Base-by-base conservation (phyloP, 2,888 invertebrate genomes). In the Drosophila dives region DNA sequence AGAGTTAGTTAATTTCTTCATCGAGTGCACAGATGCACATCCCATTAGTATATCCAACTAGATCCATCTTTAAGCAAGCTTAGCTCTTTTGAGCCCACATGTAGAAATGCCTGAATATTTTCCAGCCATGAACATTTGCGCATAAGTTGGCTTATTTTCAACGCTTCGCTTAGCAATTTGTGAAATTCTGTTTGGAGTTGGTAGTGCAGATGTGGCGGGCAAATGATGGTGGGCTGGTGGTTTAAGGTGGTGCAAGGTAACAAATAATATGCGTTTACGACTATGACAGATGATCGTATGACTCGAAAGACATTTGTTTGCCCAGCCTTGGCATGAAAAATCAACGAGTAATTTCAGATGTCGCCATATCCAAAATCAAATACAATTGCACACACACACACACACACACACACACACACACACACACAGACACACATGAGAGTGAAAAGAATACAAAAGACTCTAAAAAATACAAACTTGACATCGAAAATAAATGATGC, bases 401-500 rank as follows among this genome's bases (percentile, higher is more conserved):
- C 42, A 42, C 38, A 64, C 56, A 72, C 60, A 29, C 8, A n/a
- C n/a, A n/a, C 23, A 54, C 12, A 53, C 51, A 26, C 26, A 49
- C 51, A 26, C 26, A 49, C 42, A 42, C 38, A 64, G 54, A 72
- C 60, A 29, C 8, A 53, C 50, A 60, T 40, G 68, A 76, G 81
- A 81, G 77, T 81, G 80, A 85, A 84, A 78, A 82, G 73, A 85
- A 89, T 81, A 74, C 75, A 78, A 84, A 75, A 84, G 81, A 83
- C 85, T 75, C 26, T 67, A 80, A 81, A 36, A 64, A 72, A 81
- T n/a, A n/a, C 79, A 86, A 82, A 89, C 88, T 86, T 90, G 89
- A 86, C 90, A 88, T 90, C 72, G 70, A 83, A 86, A 89, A 87
- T 83, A 86, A 89, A 86, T 86, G 89, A 89, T 80, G 89, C 89